A percentile compares a stretch with the other conserved stretches of the same genome.
Conservation (phyloP, 2,797 vertebrate genomes). For the Martes flavigula region DNA sequence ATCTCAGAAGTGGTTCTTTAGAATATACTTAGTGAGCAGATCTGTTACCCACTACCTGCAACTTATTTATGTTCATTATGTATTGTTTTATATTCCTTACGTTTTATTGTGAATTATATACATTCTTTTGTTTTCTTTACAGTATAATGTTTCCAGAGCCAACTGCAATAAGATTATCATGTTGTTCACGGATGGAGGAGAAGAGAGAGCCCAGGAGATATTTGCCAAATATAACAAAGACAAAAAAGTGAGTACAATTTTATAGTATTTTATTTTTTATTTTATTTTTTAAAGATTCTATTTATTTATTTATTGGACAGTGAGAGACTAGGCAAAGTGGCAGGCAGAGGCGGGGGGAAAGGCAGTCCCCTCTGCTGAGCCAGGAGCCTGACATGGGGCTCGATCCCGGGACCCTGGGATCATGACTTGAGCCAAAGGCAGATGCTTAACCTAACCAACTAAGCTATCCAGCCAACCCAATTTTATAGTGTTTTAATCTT, state of each 20-base stretch:
- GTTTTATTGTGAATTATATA: neutral
- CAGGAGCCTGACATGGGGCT: no score
- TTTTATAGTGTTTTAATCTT: neutral
- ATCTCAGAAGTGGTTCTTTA: neutral
- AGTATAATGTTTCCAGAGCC: slow-evolving; percentile 95
- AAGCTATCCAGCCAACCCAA: no score
- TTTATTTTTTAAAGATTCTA: no score
- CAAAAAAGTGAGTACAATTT: slow-evolving; percentile 90
- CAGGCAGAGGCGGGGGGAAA: no score
- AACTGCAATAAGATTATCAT: slow-evolving; percentile 99
- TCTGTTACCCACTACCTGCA: neutral
- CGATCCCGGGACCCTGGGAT: no score
- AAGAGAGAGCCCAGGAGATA: slow-evolving; percentile 96
- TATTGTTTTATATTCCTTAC: neutral
- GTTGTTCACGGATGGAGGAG: slow-evolving; percentile 98
- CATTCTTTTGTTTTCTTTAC: slow-evolving; percentile 57
- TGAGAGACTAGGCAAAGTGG: no score
- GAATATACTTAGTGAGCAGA: neutral
- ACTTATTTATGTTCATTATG: neutral
- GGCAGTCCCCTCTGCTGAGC: no score
- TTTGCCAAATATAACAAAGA: slow-evolving; percentile 94
- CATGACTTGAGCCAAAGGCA: no score
- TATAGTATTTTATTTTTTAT: neutral
- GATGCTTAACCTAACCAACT: no score
- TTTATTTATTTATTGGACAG: no score